Base-by-base conservation (phyloP, 2,113 vertebrate species). In the Tympanuchus pallidicinctus region DNA sequence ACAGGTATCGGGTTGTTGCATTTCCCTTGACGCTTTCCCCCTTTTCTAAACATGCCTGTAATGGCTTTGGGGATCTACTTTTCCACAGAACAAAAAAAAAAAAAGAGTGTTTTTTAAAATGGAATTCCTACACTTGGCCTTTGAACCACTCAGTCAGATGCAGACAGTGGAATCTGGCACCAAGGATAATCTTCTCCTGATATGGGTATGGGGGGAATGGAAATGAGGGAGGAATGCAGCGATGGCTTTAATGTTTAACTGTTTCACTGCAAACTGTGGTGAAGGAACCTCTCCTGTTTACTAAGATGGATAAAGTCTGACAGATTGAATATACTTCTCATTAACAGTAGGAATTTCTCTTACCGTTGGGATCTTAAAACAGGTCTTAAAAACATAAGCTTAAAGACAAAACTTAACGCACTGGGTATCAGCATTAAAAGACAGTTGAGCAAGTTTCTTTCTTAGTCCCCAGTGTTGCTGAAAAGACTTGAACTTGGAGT, bases 161-260 rank as follows among this genome's bases (percentile, higher is more conserved):
- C 95, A 95, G 94, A 95, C 92, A 91, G 86, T 94, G 94, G 95
- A 94, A 95, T 94, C 94, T 93, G 93, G 95, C 92, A 95, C 88
- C 83, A 64, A 82, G 91, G 88, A 94, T 95, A 95, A 96, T 94
- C 89, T 96, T 96, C 86, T 93, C 82, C 94, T 93, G 96, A 94
- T 95, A 95, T 61, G 90, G 89, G 80, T 94, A 85, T 27, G 52
- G 85, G 71, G 88, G 88, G 87, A 71, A 92, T 86, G 94, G 91
- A 79, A 94, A 36, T 45, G 93, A 91, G 82, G 81, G 85, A 96
- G 92, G 93, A 97, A 95, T 91, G 95, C 73, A 86, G 86, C 2
- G 5, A 61, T 83, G 61, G 88, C 70, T 96, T 54, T 95, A 94
- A 94, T 94, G 67, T 81, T 96, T 94, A 97, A 95, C 94, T 86